phyloP scores from a whole-genome alignment of 2,797 vertebrate species.

The Sebastes steindachneri region DNA sequence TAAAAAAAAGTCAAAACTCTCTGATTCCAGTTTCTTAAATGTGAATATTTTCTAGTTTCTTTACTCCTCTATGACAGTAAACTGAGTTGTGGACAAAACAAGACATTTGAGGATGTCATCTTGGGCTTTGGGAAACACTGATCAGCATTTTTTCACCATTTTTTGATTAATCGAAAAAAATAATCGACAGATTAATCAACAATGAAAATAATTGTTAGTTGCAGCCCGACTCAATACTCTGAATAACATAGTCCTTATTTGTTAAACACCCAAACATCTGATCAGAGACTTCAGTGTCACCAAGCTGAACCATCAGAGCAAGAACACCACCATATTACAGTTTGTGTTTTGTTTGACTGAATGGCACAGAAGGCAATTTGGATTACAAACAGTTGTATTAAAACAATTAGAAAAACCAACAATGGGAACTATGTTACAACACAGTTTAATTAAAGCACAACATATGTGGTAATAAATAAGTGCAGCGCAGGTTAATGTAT shows the following conservation, averaged over 20 bases:
- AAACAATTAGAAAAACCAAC: not conserved
- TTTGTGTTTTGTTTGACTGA: not conserved
- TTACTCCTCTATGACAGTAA: too few relatives aligned
- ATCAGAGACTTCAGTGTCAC: not conserved
- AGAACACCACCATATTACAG: not conserved
- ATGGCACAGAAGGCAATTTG: not conserved
- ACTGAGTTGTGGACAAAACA: too few relatives aligned
- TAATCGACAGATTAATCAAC: too few relatives aligned
- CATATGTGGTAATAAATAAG: not conserved
- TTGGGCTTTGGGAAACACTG: too few relatives aligned
- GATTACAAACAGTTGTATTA: not conserved
- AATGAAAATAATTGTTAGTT: too few relatives aligned
- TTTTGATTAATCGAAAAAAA: too few relatives aligned
- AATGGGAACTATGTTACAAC: not conserved
- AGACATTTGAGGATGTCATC: too few relatives aligned
- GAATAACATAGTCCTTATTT: not conserved
- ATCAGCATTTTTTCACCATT: too few relatives aligned
- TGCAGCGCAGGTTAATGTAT: not conserved
- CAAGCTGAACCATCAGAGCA: not conserved
- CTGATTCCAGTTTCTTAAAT: too few relatives aligned
- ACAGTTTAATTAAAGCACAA: not conserved
- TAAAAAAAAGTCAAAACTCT: too few relatives aligned
- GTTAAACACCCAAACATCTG: not conserved
- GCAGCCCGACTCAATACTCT: too few relatives aligned
- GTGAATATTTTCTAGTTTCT: too few relatives aligned